Base-by-base conservation (phyloP, 2,113 vertebrate genomes). In the Rhagologus leucostigma region DNA sequence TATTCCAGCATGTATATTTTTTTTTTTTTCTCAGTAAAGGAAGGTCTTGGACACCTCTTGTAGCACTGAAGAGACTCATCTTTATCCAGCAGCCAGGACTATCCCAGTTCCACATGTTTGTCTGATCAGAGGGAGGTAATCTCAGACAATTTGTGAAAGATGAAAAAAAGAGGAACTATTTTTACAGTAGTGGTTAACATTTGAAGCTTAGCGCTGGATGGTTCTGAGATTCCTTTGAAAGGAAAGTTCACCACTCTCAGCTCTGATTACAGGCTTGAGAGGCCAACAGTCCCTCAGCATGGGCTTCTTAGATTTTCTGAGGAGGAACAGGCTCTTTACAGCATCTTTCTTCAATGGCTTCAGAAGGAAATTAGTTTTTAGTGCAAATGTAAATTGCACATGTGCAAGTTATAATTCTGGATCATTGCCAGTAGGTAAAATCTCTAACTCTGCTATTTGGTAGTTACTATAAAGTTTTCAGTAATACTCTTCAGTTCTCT, bases 321-420 rank as follows among this genome's bases (percentile, higher is more conserved):
- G 59, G 81, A 96, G 70, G 77, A 84, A 86, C 4, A 5, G 42
- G 21, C 52, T 64, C 83, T 90, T 91, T 94, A 83, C 10, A 3
- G 30, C 57, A 53, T 76, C 93, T 95, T 93, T 97, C 81, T 94
- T 94, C 93, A 85, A 87, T 69, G 91, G 30, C 53, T 93, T 95
- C 53, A 65, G 75, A 94, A 96, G 93, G 93, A 97, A 96, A 96
- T 91, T 57, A 95, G 37, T 69, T 96, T 94, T 96, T 63, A 93
- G 81, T 83, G 77, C 30, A 91, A 85, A 96, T 93, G 89, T 94
- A 96, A 97, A 85, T 95, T 87, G 67, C 96, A 96, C 67, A 96
- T 96, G 81, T 96, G 95, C 62, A 65, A 79, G 81, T 87, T 95
- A 78, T 50, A 93, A 68, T 87, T 69, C 70, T 95, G 93, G 84